Base-by-base conservation (phyloP, 2,113 vertebrate species). In the Larimichthys crocea region DNA sequence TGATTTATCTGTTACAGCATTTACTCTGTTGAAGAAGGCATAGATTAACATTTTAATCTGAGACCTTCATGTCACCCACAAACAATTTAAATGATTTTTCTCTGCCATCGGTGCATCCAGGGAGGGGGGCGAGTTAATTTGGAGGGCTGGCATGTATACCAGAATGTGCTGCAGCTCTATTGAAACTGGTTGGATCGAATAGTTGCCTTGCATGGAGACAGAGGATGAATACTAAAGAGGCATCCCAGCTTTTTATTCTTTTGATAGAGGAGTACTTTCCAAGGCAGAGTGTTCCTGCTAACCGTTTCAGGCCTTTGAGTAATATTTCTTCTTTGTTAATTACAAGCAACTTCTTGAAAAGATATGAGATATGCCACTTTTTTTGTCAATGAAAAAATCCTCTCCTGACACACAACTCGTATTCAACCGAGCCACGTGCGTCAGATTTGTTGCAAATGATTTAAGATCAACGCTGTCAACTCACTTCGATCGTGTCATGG, bases 221-320 rank as follows among this genome's bases (percentile, higher is more conserved):
- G 63, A 85, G 71, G 76, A 63, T 86, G 85, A 88, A 92, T 91
- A 82, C 82, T 81, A 87, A 89, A 87, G 65, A 86, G 83, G 67
- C 62, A 62, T 75, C 31, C 24, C 65, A 55, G 42, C 44, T 22
- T 59, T 79, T 74, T 74, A 8, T 74, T 66, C 64, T 74, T 88
- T 56, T 82, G 70, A 79, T 48, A 75, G 26, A 31, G 31, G 57
- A 85, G 64, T 60, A 42, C 71, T 61, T 82, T 85, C 74, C 59
- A 80, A 62, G 19, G 26, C 67, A 44, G 26, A 67, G 12, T 12
- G 22, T 57, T 84, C 42, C 61, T 70, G 72, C 56, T 22, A 71
- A 50, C 48, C 22, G 59, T 59, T 64, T 71, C 29, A 62, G 59
- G 6, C 22, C 42, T 48, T 10, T 9, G 3, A 46, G 11, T 65